Conservation (phyloP, 2,113 vertebrate species). For the Albula glossodonta region DNA sequence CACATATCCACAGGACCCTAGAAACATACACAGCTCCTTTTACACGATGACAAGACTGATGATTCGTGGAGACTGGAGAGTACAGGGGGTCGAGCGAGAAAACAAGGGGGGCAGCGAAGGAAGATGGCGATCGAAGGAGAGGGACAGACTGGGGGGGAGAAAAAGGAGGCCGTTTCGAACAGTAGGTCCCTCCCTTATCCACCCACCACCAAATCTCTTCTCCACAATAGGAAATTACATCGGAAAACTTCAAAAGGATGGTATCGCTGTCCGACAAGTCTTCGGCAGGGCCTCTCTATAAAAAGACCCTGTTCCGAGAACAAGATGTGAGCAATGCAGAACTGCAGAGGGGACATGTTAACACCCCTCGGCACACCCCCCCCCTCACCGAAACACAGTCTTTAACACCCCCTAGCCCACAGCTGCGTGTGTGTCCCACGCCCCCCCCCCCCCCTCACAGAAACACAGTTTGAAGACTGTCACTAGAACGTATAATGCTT, state of each 20-base stretch:
- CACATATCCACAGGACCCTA: too few species aligned
- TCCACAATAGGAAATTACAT: background rate
- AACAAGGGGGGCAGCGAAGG: constrained; percentile 12
- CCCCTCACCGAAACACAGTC: constrained; percentile 2
- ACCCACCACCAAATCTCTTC: too few species aligned
- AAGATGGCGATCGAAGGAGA: background rate
- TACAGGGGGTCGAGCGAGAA: background rate
- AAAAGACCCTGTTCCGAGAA: constrained; percentile 41
- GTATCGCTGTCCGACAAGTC: constrained; percentile 23
- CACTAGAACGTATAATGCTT: constrained; percentile 27
- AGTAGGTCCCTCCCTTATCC: too few species aligned
- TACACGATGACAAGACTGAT: background rate
- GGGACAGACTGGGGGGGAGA: constrained; percentile 3
- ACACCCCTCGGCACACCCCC: constrained; percentile 33
- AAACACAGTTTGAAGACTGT: constrained; percentile 12
- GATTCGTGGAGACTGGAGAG: background rate
- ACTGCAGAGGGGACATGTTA: constrained; percentile 9
- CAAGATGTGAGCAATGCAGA: constrained; percentile 34
- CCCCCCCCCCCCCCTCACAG: background rate
- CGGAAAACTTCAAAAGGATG: background rate
- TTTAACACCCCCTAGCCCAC: constrained; percentile 1
- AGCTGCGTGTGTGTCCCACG: background rate
- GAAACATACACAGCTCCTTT: too few species aligned
- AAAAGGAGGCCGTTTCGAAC: background rate
- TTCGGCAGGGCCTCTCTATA: constrained; percentile 43